These are phyloP conservation scores for Callochromis pleurospilus DNA, from an alignment of 2,113 vertebrate species.

Conservation along the genomic window DNA sequence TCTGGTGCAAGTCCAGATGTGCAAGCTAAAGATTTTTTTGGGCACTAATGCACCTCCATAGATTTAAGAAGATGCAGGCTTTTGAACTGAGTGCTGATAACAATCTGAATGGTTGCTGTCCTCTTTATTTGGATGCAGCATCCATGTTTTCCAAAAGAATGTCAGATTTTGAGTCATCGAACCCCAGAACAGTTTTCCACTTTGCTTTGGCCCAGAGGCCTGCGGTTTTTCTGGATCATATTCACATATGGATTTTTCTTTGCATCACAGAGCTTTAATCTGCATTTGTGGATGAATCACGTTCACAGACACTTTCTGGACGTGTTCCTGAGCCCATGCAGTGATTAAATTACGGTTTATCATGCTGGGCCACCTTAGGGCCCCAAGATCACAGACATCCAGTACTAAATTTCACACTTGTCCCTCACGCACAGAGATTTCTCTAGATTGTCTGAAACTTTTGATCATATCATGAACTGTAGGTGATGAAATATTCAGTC, in stretches of 20 bases:
- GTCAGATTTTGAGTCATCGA: not conserved
- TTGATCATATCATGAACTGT: not conserved
- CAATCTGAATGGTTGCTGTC: not conserved
- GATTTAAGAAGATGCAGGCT: not conserved
- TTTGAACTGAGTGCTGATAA: not conserved
- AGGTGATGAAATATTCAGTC: not conserved
- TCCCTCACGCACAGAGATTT: not conserved
- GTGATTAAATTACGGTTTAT: not conserved
- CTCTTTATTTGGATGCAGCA: not conserved
- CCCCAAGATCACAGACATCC: not conserved
- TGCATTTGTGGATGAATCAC: not conserved
- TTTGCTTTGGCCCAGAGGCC: not conserved
- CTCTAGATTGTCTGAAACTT: not conserved
- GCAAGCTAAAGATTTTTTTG: not conserved
- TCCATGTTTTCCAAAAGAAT: not conserved
- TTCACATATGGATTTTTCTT: not conserved
- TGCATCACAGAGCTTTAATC: not conserved
- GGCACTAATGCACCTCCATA: not conserved
- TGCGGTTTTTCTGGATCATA: not conserved
- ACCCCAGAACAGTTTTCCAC: not conserved
- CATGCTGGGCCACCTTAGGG: not conserved
- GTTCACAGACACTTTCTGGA: not conserved
- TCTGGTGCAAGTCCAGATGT: not conserved
- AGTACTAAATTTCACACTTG: not conserved
- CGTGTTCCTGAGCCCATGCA: not conserved